Evolutionary conservation across 2,113 vertebrate species (phyloP).

Genomic region (Oreochromis spilurus): DNA sequence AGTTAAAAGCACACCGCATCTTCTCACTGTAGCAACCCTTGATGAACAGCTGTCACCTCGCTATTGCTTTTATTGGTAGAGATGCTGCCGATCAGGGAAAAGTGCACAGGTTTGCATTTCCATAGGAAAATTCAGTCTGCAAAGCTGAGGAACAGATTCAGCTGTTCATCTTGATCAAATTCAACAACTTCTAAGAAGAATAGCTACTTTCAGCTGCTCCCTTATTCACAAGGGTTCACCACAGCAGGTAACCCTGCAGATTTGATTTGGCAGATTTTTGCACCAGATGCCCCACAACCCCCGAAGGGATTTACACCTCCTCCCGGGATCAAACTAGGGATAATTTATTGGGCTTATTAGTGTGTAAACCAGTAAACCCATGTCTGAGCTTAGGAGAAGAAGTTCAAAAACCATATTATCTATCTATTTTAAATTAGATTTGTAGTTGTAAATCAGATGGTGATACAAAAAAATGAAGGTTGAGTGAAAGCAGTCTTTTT

Average conservation of each 20-base stretch:
- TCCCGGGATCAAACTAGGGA: background rate
- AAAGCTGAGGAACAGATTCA: background rate
- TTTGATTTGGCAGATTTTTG: background rate
- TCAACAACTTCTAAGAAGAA: background rate
- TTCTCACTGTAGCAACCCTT: constrained; percentile 1
- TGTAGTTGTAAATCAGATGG: background rate
- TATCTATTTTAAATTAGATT: background rate
- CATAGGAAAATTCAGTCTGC: background rate
- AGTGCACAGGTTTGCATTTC: background rate
- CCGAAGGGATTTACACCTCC: background rate
- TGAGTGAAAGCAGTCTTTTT: background rate
- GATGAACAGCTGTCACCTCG: constrained; percentile 46
- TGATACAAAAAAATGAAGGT: background rate
- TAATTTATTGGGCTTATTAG: background rate
- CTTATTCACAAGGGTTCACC: background rate
- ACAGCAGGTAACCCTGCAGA: background rate
- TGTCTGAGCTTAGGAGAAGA: background rate
- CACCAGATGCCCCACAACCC: background rate
- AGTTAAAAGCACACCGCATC: constrained; percentile 8
- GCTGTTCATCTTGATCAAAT: background rate
- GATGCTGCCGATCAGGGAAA: background rate
- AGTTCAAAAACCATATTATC: background rate
- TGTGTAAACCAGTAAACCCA: background rate
- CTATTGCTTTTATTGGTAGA: constrained; percentile 24
- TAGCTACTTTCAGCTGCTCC: background rate